Base-by-base conservation (phyloP, 2,888 invertebrate species). In the Mellilla xanthometata region DNA sequence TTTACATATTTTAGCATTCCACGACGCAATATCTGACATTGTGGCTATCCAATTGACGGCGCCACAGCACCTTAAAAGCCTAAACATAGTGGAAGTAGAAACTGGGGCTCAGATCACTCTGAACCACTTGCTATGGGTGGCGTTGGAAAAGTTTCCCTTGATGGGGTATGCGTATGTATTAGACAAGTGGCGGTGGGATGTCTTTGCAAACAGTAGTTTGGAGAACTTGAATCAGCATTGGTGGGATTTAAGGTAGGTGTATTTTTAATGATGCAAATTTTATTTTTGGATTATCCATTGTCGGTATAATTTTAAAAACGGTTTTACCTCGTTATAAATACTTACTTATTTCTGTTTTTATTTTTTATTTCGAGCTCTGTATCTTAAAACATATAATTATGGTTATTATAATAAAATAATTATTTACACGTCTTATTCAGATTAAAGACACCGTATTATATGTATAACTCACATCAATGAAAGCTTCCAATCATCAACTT, bases 1-100 rank as follows among this genome's bases (percentile, higher is more conserved):
- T 8, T 24, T 24, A 7, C 15, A 12, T 4, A 24, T 69, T 62
- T 8, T 72, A 91, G 93, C 92, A 52, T 93, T 93, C 61, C 93
- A 93, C 67, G 93, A 93, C 67, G 92, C 92, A 15, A 82, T 93
- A 36, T 92, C 93, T 0, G 93, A 93, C 55, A 91, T 92, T 12
- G 86, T 93, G 7, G 91, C 92, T 3, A 69, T 92, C 10, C 92
- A 93, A 29, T 77, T 92, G 29, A 82, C 88, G n/a, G 85, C 89
- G 8, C 91, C 91, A 0, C 72, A 83, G 15, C 87, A 91, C 62
- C 67, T 92, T 39, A 68, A 78, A 46, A 81, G 75, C 49, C 69
- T 91, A 56, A 81, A 80, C 54, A 65, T 90, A 27, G 67, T 85
- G 19, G 72, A 81, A 27, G 72, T 76, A 12, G 77, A 78, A 9